Percentiles rank a stretch among this genome's conserved stretches.
Evolutionary conservation across 2,888 invertebrate genomes (phyloP).

Genomic region (Aspidapion aeneum): DNA sequence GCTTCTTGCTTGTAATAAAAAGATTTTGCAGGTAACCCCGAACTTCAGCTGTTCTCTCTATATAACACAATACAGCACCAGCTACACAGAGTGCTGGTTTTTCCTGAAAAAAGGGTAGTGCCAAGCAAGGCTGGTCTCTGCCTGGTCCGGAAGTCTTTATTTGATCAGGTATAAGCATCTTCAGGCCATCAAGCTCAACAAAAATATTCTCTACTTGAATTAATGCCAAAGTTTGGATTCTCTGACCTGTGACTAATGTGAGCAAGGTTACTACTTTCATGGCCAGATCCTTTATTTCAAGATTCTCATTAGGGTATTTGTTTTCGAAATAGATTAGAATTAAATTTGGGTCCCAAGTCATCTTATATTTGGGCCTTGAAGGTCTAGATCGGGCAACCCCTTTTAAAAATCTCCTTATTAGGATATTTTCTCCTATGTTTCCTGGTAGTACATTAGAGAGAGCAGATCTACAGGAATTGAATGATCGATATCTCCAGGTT

Average conservation of each 20-base stretch:
- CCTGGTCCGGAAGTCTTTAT: conserved; percentile 13
- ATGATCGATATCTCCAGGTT: neutral
- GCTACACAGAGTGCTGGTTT: conserved; percentile 13
- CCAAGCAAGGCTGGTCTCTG: conserved; percentile 14
- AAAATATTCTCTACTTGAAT: conserved; percentile 15
- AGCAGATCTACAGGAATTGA: conserved; percentile 7
- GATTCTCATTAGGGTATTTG: neutral
- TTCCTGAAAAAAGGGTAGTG: conserved; percentile 15
- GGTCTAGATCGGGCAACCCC: conserved; percentile 8
- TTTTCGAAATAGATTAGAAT: conserved; percentile 5
- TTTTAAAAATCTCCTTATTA: conserved; percentile 5
- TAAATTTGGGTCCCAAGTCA: conserved; percentile 8
- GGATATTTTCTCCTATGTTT: neutral
- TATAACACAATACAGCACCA: neutral
- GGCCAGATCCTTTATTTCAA: conserved; percentile 8
- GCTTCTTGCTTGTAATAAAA: neutral
- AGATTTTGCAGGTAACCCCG: neutral
- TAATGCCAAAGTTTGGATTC: conserved; percentile 18
- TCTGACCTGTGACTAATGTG: conserved; percentile 14
- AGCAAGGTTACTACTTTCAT: conserved; percentile 16
- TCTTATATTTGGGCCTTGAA: conserved; percentile 5
- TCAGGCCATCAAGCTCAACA: neutral
- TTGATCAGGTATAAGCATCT: conserved; percentile 11
- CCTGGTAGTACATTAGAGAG: neutral
- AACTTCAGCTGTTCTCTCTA: neutral